Base-by-base conservation (phyloP, 2,113 vertebrate genomes). In the Geococcyx californianus region DNA sequence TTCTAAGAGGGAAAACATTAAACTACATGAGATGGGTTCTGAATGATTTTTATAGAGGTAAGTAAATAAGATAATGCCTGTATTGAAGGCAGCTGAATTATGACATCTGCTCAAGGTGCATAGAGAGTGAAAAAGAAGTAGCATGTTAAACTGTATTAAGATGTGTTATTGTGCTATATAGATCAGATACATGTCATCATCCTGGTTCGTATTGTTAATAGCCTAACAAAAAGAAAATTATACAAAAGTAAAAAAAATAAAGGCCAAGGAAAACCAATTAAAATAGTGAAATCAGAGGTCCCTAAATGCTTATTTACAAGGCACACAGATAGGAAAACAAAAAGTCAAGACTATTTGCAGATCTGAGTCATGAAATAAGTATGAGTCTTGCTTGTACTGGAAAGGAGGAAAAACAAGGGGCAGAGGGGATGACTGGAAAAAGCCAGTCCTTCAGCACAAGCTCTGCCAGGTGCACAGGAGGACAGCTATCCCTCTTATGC, bases 1-100 rank as follows among this genome's bases (percentile, higher is more conserved):
- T 1, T 87, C 67, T 82, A n/a, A 82, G 85, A 85, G 49, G 34
- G 16, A 75, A 87, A 91, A 75, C 5, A 62, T 82, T 87, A 51
- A 75, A 68, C 54, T 21, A 2, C 31, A 55, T 63, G 18, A 55
- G 19, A 24, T 38, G 29, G 23, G 14, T 87, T 89, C 45, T 70
- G 8, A 86, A 77, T 51, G 0, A 23, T 74, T 51, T 69, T 67
- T 76, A 68, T n/a, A 67, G 29, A 77, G 25, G 20, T 13, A 67
- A 93, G 19, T 66, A 63, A 49, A 68, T 88, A 69, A 74, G 10
- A 12, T 74, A 36, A 58, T 76, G 36, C 16, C 31, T 73, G 5
- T 74, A 23, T 76, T 54, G 73, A 78, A 76, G 25, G 26, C 20
- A 88, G 56, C 25, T 58, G 62, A 88, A 85, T 24, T 15, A 64